Percentiles rank a stretch among this genome's conserved stretches.
These are phyloP conservation scores for Bursaphelenchus okinawaensis DNA, from an alignment of 2,888 invertebrate species.

Conservation along the genomic window DNA sequence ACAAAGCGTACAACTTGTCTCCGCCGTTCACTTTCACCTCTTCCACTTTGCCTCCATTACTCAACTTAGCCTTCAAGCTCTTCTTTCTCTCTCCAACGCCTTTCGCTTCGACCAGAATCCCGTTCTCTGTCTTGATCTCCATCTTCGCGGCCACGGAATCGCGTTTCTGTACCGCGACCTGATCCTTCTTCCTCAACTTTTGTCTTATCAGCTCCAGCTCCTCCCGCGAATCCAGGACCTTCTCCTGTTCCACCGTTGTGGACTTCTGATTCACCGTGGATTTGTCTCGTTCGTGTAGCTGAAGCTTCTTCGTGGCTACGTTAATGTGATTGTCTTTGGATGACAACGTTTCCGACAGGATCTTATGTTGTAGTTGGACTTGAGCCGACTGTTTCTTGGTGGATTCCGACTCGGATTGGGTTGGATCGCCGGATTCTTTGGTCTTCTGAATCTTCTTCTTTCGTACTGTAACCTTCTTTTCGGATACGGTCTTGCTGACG, in stretches of 20 bases:
- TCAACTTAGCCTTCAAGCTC: not conserved
- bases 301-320: not conserved
- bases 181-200: not conserved
- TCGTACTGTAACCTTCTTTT: slow-evolving; percentile 26
- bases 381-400: not conserved
- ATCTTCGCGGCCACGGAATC: not conserved
- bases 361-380: not conserved
- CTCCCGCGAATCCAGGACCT: not conserved
- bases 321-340: too few relatives aligned
- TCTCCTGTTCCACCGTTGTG: not conserved
- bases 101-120: not conserved
- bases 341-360: not conserved
- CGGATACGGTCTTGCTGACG: slow-evolving; percentile 26
- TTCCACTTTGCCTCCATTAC: not conserved
- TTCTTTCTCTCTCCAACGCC: not conserved
- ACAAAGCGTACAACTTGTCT: not conserved
- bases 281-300: not conserved
- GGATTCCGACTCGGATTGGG: not conserved
- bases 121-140: not conserved
- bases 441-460: slow-evolving; percentile 15
- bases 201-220: not conserved
- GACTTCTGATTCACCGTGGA: not conserved
- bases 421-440: not conserved
- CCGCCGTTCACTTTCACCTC: not conserved
- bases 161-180: not conserved